Percentiles rank a stretch among this genome's conserved stretches.
phyloP scores from a whole-genome alignment of 2,797 vertebrate genomes.

The Thamnophis elegans region DNA sequence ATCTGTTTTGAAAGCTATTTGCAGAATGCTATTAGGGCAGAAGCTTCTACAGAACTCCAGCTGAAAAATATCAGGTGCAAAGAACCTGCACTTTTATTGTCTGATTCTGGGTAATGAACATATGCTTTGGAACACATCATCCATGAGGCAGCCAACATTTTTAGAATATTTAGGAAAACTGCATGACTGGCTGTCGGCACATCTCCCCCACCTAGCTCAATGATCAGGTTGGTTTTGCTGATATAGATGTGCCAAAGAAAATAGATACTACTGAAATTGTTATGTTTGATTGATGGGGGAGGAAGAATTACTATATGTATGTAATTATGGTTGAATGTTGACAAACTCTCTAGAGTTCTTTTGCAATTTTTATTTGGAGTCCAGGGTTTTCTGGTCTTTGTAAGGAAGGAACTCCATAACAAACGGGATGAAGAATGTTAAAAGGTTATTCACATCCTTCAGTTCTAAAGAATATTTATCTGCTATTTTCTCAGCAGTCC shows the following conservation, averaged over 20 bases:
- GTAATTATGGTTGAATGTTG: slow-evolving; percentile 30
- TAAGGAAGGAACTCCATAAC: slow-evolving; percentile 77
- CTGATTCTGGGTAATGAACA: neutral
- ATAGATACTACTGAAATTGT: neutral
- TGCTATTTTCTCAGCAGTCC: slow-evolving; percentile 87
- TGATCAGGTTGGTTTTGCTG: neutral
- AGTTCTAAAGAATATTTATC: slow-evolving; percentile 83
- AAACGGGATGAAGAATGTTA: slow-evolving; percentile 87
- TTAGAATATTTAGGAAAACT: neutral
- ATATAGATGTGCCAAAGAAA: neutral
- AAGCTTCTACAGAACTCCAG: neutral
- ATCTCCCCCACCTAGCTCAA: neutral
- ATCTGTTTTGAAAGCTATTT: slow-evolving; percentile 7
- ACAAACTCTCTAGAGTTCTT: slow-evolving; percentile 17
- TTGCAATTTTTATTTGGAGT: slow-evolving; percentile 68
- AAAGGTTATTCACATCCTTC: slow-evolving; percentile 80
- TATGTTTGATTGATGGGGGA: neutral
- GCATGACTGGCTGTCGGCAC: neutral
- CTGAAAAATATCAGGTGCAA: neutral
- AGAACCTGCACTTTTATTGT: neutral
- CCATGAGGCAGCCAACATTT: neutral
- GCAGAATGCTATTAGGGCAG: neutral
- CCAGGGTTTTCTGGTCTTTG: slow-evolving; percentile 71
- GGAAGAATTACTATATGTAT: neutral
- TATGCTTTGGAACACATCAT: neutral